Conservation (phyloP, 2,797 vertebrate species). For the Poeciliopsis turneri region DNA sequence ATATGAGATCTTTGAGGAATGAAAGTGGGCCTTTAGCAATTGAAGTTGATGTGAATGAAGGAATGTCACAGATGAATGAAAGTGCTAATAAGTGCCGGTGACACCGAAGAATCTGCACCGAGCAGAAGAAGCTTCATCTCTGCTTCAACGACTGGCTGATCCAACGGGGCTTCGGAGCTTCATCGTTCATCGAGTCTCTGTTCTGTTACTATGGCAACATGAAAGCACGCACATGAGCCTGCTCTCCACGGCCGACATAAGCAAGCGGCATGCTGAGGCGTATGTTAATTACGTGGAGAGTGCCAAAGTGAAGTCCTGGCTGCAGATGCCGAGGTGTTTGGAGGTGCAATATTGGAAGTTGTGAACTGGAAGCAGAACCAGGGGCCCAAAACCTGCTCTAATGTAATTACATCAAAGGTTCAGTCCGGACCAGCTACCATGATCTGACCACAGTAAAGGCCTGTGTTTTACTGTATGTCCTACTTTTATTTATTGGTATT, state of each 20-base stretch:
- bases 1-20: background rate
- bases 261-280: background rate
- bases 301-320: constrained; percentile 1
- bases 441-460: background rate
- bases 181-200: background rate
- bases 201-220: constrained; percentile 6
- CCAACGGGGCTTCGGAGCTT: background rate
- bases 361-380: background rate
- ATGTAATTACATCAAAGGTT: background rate
- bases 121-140: background rate
- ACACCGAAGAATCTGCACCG: background rate
- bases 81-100: background rate
- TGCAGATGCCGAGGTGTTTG: background rate
- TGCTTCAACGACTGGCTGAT: background rate
- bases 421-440: background rate
- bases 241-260: background rate
- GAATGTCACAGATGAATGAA: background rate
- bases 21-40: background rate
- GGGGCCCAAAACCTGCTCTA: background rate
- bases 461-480: background rate
- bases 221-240: background rate
- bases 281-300: background rate
- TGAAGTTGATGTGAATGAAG: background rate
- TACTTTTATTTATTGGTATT: background rate
- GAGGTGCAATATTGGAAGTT: background rate